Percentiles rank a stretch among this genome's conserved stretches.
Evolutionary conservation across 2,888 invertebrate genomes (phyloP).

Genomic region (Patella pellucida): DNA sequence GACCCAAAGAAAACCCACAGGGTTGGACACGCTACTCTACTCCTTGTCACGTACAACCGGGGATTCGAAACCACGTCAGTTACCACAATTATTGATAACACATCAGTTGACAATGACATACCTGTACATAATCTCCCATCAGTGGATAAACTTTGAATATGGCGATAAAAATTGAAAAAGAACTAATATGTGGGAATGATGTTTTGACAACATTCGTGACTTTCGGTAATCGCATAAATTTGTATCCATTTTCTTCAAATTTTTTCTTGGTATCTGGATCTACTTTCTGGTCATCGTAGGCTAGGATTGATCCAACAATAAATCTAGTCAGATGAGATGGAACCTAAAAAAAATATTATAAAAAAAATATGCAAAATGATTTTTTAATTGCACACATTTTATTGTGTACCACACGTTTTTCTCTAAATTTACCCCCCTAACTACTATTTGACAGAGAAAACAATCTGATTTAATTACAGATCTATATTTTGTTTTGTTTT

Average conservation of each 20-base stretch:
- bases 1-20: too few species aligned
- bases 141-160: constrained; percentile 71
- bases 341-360: neutral
- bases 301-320: constrained; percentile 70
- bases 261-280: constrained; percentile 48
- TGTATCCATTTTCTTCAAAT: constrained; percentile 67
- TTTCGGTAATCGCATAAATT: constrained; percentile 67
- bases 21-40: too few species aligned
- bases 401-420: too few species aligned
- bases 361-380: neutral
- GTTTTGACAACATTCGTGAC: constrained; percentile 71
- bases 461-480: too few species aligned
- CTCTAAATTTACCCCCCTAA: too few species aligned
- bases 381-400: too few species aligned
- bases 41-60: too few species aligned
- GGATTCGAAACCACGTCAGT: too few species aligned
- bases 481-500: too few species aligned
- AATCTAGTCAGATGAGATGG: constrained; percentile 51
- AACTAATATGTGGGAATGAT: constrained; percentile 70
- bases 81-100: neutral
- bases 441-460: too few species aligned
- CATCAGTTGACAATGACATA: constrained; percentile 37
- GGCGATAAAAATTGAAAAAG: constrained; percentile 71
- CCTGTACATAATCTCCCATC: constrained; percentile 69
- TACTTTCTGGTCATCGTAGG: constrained; percentile 44